These are phyloP conservation scores for Pemphigus obesinymphae DNA, from an alignment of 1,140 invertebrate species.

Conservation along the genomic window DNA sequence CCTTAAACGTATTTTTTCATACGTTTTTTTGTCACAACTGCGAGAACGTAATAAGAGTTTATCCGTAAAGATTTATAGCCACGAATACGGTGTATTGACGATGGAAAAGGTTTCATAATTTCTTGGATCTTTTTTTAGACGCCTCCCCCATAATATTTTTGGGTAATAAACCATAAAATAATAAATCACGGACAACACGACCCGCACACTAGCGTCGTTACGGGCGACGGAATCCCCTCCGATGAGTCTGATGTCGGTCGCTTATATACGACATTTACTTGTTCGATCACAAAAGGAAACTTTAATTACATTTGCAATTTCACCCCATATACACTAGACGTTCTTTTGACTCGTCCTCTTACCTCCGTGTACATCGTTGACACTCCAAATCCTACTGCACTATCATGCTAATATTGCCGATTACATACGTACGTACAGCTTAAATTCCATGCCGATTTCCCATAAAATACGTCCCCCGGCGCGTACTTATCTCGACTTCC, in stretches of 20 bases:
- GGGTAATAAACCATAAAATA: background rate
- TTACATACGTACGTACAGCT: background rate
- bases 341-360: constrained; percentile 2
- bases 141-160: background rate
- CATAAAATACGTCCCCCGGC: background rate
- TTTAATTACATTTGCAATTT: constrained; percentile 19
- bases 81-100: too few relatives aligned
- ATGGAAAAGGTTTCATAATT: constrained; percentile 6
- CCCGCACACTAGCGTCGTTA: background rate
- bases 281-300: background rate
- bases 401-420: background rate
- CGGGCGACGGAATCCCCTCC: background rate
- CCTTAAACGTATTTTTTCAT: too few relatives aligned
- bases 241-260: background rate
- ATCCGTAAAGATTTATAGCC: too few relatives aligned
- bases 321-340: background rate
- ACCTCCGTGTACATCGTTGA: background rate
- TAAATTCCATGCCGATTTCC: background rate
- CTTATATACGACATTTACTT: background rate
- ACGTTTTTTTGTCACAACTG: too few relatives aligned
- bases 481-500: too few relatives aligned
- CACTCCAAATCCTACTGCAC: background rate
- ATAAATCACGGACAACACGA: background rate
- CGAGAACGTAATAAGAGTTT: too few relatives aligned
- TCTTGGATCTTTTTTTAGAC: background rate